Conservation (phyloP, 2,888 invertebrate genomes). For the Lycaena phlaeas region DNA sequence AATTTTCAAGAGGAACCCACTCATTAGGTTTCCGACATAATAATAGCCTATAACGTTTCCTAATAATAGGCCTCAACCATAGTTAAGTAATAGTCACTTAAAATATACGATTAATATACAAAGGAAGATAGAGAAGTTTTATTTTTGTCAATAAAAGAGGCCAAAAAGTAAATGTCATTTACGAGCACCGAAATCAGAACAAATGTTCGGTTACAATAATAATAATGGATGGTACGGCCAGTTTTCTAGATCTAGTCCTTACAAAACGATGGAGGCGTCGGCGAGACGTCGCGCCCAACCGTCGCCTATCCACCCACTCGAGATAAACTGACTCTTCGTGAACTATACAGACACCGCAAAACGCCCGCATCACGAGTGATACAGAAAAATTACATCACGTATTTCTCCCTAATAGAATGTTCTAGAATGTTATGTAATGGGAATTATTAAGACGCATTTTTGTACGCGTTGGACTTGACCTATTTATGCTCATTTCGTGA, state of each 20-base stretch:
- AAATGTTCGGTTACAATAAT: neutral
- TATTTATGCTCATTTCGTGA: no score
- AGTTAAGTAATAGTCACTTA: no score
- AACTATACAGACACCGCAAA: neutral
- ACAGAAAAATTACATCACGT: conserved; percentile 1
- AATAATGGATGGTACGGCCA: neutral
- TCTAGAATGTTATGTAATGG: neutral
- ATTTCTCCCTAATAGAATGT: neutral
- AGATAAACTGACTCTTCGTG: neutral
- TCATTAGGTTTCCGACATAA: no score
- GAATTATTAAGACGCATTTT: no score
- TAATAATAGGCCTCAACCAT: no score
- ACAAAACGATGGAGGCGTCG: neutral
- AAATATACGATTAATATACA: no score
- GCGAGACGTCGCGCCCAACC: neutral
- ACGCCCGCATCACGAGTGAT: neutral
- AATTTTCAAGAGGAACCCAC: no score
- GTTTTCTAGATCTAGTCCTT: neutral
- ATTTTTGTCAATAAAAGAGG: conserved; percentile 26
- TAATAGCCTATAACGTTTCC: no score
- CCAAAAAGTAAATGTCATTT: neutral
- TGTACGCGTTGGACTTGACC: no score
- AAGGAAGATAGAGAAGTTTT: no score
- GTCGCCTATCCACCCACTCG: conserved; percentile 4
- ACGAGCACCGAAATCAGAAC: neutral